A percentile compares a stretch with the other conserved stretches of the same genome.
These are phyloP conservation scores for Panagrolaimus sp. DNA, from an alignment of 1,140 invertebrate genomes.

Conservation along the genomic window DNA sequence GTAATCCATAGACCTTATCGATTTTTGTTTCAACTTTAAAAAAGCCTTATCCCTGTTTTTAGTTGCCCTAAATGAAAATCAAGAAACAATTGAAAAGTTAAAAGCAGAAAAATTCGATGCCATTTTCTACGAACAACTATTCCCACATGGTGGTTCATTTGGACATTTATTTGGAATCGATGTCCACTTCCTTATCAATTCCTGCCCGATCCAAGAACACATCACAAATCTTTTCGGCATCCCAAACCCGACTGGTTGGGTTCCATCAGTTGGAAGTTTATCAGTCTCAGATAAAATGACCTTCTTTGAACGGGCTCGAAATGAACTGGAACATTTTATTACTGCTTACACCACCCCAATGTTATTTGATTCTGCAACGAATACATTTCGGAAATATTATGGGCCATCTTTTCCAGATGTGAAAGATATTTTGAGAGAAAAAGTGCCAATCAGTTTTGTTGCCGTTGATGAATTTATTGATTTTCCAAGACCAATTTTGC, in stretches of 20 bases:
- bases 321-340: not conserved
- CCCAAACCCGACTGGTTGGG: not conserved
- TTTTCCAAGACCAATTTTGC: constrained; percentile 28
- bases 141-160: not conserved
- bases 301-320: not conserved
- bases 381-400: not conserved
- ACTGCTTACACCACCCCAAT: not conserved
- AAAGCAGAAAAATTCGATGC: constrained; percentile 3
- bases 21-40: not conserved
- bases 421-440: constrained; percentile 21
- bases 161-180: not conserved
- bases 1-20: no score
- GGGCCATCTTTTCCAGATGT: constrained; percentile 14
- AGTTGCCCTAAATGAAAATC: not conserved
- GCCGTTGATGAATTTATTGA: constrained; percentile 32
- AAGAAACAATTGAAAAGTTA: not conserved
- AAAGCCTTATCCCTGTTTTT: not conserved
- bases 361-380: not conserved
- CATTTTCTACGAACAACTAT: not conserved
- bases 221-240: not conserved
- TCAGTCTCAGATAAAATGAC: not conserved
- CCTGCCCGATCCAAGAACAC: not conserved
- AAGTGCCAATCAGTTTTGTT: constrained; percentile 23
- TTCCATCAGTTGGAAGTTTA: not conserved
- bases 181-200: not conserved